Base-by-base conservation (phyloP, 2,888 invertebrate genomes). In the Agonopterix arenella region DNA sequence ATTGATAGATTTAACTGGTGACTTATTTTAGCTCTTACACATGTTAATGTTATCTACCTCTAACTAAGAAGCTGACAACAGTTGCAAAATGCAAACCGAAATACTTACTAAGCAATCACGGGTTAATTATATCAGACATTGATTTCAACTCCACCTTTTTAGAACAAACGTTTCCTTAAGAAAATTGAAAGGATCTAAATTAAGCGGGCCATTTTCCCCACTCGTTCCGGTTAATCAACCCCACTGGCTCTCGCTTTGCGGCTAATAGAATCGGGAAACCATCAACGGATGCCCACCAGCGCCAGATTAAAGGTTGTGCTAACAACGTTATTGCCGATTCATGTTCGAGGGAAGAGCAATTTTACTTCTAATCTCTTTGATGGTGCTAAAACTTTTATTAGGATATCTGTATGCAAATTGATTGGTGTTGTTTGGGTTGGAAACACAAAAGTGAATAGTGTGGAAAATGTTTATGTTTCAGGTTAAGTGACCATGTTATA, bases 181-280 rank as follows among this genome's bases (percentile, higher is more conserved):
- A 44, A 47, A 56, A n/a, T 16, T 38, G 42, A 52, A 52, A 52
- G 57, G 53, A 51, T 63, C 62, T 59, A 66, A 71, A 66, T 73
- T 28, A 72, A 75, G 64, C 66, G 59, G 65, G 58, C 67, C 65
- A 64, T 71, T 71, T 72, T 68, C 9, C 46, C 46, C 46, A 46
- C 46, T 65, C 71, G 69, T 74, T 80, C 71, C 64, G 70, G 65
- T 70, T 81, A 82, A 82, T 82, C 76, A 81, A 76, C 66, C 36
- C 59, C 56, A 62, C 46, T 57, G 52, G 61, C 61, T 60, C 67
- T 75, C 62, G 60, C 66, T 76, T 76, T 70, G 78, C 73, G 76
- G 74, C 66, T 83, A 84, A 82, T 81, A 70, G 73, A 82, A 84
- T 84, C 76, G 81, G 80, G 78, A 84, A 84, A 79, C 81, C 81